Base-by-base conservation (phyloP, 2,888 invertebrate genomes). In the Chloroclystis v-ata region DNA sequence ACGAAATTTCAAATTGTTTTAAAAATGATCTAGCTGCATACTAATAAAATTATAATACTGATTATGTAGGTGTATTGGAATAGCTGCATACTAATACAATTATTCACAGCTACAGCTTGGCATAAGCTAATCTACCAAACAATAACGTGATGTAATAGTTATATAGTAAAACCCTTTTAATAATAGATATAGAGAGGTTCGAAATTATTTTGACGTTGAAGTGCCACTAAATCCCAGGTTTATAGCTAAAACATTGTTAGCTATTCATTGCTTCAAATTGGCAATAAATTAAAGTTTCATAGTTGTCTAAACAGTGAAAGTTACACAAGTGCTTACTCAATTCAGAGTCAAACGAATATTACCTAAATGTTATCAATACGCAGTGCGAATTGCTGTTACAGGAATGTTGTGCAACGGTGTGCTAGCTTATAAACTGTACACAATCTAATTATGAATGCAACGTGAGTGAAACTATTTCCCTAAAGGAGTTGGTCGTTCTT, bases 351-450 rank as follows among this genome's bases (percentile, higher is more conserved):
- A 50, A 54, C 41, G 24, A 24, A 42, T 44, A 37, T 50, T 47
- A 46, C 47, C 43, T 43, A 39, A 51, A 51, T 45, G 42, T 46
- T 49, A 47, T 43, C 42, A 43, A 38, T 46, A 25, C 29, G 30
- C 35, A 12, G 28, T 11, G 35, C 28, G 13, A 42, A 25, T 26
- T 28, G 26, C 35, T 39, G 48, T 43, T 40, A 30, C 40, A 37
- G 37, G 20, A 44, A 8, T 37, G 24, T 44, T 49, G 44, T 41
- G 30, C 40, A 49, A 49, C 40, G 13, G 44, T 41, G 28, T 6
- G 33, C 29, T 29, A 26, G 29, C 25, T 30, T 29, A 35, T 28
- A n/a, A n/a, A 24, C 42, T 20, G 10, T 8, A 26, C 41, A 32
- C 14, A 32, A 33, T 42, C 4, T 24, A 13, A 41, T 25, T 24